Evolutionary conservation across 2,888 invertebrate species (phyloP).

Genomic region (Trachelus stipa): DNA sequence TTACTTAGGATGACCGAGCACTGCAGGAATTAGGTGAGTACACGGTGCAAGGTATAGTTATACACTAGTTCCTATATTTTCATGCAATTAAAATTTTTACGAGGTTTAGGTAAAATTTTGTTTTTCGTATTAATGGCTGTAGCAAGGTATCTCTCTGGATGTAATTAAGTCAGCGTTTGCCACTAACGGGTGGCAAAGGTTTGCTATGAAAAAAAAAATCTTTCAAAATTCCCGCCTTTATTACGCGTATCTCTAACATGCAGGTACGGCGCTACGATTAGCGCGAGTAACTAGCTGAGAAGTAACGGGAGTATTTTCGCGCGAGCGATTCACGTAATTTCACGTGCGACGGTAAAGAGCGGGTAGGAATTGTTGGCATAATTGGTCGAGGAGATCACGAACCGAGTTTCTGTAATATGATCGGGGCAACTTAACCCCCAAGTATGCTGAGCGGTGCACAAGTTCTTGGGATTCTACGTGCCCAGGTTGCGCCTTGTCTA

Average conservation of each 20-base stretch:
- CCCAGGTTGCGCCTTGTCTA: constrained; percentile 38
- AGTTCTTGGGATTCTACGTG: constrained; percentile 34
- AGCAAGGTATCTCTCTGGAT: too few species aligned
- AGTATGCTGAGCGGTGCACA: neutral
- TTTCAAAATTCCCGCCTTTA: neutral
- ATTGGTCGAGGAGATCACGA: neutral
- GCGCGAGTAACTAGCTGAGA: neutral
- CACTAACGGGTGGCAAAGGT: too few species aligned
- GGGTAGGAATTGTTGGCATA: neutral
- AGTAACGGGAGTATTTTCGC: neutral
- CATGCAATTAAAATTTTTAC: neutral
- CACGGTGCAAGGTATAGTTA: neutral
- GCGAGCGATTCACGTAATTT: neutral
- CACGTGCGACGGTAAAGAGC: neutral
- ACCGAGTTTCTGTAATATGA: neutral
- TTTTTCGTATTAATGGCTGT: neutral
- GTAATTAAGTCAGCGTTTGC: too few species aligned
- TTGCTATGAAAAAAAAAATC: too few species aligned
- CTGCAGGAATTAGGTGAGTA: neutral
- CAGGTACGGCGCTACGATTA: neutral
- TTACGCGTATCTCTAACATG: neutral
- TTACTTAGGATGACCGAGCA: neutral
- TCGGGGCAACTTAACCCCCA: neutral
- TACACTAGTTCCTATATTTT: neutral
- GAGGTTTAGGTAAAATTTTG: neutral